Base-by-base conservation (phyloP, 2,113 vertebrate genomes). In the Hippocampus barbouri region DNA sequence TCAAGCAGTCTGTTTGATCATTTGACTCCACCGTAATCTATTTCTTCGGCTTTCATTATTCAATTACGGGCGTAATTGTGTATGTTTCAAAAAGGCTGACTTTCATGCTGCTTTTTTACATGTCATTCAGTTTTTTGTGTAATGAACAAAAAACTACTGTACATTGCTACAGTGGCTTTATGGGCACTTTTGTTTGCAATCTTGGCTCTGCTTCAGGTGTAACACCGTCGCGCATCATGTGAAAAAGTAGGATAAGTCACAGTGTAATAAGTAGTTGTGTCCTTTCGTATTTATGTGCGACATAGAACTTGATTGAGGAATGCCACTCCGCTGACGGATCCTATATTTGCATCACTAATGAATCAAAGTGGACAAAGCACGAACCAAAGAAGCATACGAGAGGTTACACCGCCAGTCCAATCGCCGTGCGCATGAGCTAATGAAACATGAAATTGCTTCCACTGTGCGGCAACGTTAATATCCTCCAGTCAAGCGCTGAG, bases 381-480 rank as follows among this genome's bases (percentile, higher is more conserved):
- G 2, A 41, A 34, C 34, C 18, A 63, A 41, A 63, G 34, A 41
- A 27, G 18, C 4, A 23, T n/a, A 11, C 20, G 2, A 40, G 18
- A 11, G 34, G 34, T 41, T 16, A 3, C 20, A 2, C 20, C 20
- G n/a, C 30, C 53, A 69, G 40, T 84, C 78, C 75, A 85, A 77
- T 85, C 81, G 83, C 77, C 64, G 76, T 86, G 80, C 82, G 79
- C 79, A 95, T 88, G 96, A 77, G 93, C 94, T 85, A 97, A 95
- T 90, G 95, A 95, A 91, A 95, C 95, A 79, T 88, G 85, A 89
- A 89, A 86, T 89, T 89, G 85, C 72, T 70, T 88, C 67, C 64
- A 63, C 73, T 71, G 70, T 71, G 75, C 43, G 38, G 76, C 66
- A 83, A 79, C 65, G 81, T 75, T 23, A 73, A 69, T 80, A 69